Evolutionary conservation across 2,797 vertebrate species (phyloP), one percentile per base, ranked within the genome.

Genomic region (Argentina silus): DNA sequence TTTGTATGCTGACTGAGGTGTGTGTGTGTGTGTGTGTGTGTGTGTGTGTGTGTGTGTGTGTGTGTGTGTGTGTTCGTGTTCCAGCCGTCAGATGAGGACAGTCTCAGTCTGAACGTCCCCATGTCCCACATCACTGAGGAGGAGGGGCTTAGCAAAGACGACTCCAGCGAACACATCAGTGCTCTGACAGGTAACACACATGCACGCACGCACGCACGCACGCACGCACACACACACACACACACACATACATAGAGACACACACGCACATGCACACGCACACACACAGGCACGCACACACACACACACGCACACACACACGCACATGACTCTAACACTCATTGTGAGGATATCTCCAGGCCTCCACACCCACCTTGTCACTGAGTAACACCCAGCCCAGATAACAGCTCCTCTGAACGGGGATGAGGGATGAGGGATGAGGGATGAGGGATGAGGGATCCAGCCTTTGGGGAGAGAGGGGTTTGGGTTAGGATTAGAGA

Each of bases 1-100:
- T 62, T 0, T 57, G 14, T 66, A 44, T 51, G 44, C 4, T 36
- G 27, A 36, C 27, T 36, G 8, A 62, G 15, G 6, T 15, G 17
- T 57, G 55, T 70, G 8, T 57, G 19, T n/a, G 7, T 53, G 44
- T 75, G 17, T 56, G 57, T 67, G 1, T 57, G 8, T 66, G 15
- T 51, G 6, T 15, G 17, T 57, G 55, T 70, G 8, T 57, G 19
- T n/a, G 7, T 53, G 44, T 75, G 17, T 56, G 57, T 67, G 1
- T 57, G 62, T 56, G 56, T 51, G 43, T 69, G 19, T 77, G 53
- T 67, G 74, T 72, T 50, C 63, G 63, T 47, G 11, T 75, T 73
- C 15, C 67, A 98, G 97, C 96, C 97, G 0, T 98, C 96, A 57
- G 97, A 98, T 77, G 97, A 98, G 91, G 97, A 98, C 86, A 94